Percentiles rank a stretch among this genome's conserved stretches.
Conservation (phyloP, 2,888 invertebrate species). For the Teleiodes luculella region DNA sequence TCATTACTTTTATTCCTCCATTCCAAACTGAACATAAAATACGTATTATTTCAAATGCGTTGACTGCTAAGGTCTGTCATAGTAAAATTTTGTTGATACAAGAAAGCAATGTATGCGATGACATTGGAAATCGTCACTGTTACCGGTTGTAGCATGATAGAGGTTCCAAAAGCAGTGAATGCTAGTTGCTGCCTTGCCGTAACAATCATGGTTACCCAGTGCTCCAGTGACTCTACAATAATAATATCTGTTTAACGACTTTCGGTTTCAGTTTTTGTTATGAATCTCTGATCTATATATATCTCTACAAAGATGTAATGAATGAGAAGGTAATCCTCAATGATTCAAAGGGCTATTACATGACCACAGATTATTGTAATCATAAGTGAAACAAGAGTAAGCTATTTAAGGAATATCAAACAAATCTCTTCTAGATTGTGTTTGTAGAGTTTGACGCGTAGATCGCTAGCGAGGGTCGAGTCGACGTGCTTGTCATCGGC, state of each 20-base stretch:
- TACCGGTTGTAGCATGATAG: slow-evolving; percentile 20
- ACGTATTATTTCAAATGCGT: not conserved
- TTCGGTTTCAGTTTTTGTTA: slow-evolving; percentile 60
- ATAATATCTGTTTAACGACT: slow-evolving; percentile 59
- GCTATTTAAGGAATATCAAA: not conserved
- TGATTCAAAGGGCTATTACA: not conserved
- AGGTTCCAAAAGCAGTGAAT: slow-evolving; percentile 38
- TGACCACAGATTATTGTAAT: not conserved
- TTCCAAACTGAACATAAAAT: not conserved
- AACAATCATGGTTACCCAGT: slow-evolving; percentile 65
- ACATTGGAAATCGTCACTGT: not conserved
- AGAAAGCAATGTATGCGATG: not conserved
- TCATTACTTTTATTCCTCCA: slow-evolving; percentile 38
- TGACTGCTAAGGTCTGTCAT: not conserved
- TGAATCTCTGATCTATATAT: slow-evolving; percentile 35
- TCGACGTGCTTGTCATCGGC: slow-evolving; percentile 40
- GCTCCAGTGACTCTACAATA: slow-evolving; percentile 70
- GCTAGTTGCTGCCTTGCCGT: slow-evolving; percentile 45
- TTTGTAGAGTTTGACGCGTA: slow-evolving; percentile 2
- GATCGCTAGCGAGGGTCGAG: slow-evolving; percentile 15
- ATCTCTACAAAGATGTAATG: slow-evolving; percentile 25
- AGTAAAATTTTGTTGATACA: not conserved
- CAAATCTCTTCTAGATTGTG: not conserved
- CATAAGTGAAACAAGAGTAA: not conserved
- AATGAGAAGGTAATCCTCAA: not conserved